Conservation (phyloP, 2,797 vertebrate genomes). For the Buceros bicornis region DNA sequence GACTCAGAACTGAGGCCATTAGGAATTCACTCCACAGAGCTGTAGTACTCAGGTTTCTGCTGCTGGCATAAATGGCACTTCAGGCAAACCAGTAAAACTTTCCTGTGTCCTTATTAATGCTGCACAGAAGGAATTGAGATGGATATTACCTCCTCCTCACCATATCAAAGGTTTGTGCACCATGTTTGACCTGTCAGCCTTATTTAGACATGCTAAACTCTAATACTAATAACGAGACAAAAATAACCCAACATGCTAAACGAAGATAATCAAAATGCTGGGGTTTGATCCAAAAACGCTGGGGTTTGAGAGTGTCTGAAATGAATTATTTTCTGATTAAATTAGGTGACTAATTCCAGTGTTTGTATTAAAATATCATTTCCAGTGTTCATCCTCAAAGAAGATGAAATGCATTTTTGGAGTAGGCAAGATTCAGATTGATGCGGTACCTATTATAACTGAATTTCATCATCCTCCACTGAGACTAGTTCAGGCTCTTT, state of each 20-base stretch:
- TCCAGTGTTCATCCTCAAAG: background rate
- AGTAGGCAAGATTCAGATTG: background rate
- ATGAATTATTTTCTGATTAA: background rate
- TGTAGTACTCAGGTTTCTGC: background rate
- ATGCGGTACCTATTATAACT: background rate
- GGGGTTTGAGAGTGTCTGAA: background rate
- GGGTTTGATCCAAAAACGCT: background rate
- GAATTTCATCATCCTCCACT: background rate
- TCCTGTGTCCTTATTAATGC: rapidly evolving
- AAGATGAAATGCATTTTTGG: background rate
- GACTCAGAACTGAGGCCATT: background rate
- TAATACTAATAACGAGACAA: background rate
- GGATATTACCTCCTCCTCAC: background rate
- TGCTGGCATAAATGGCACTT: background rate
- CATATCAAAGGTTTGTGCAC: background rate
- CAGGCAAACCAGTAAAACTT: background rate
- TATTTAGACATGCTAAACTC: background rate
- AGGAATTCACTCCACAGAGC: background rate
- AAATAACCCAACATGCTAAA: background rate
- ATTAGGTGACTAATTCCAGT: background rate
- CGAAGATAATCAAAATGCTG: background rate
- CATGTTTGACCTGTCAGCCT: background rate
- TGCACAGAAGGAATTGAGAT: background rate
- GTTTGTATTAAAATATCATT: background rate
- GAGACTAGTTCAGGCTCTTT: background rate